These are phyloP conservation scores for Eustalomyia histrio DNA, from an alignment of 2,888 invertebrate species.

Conservation along the genomic window DNA sequence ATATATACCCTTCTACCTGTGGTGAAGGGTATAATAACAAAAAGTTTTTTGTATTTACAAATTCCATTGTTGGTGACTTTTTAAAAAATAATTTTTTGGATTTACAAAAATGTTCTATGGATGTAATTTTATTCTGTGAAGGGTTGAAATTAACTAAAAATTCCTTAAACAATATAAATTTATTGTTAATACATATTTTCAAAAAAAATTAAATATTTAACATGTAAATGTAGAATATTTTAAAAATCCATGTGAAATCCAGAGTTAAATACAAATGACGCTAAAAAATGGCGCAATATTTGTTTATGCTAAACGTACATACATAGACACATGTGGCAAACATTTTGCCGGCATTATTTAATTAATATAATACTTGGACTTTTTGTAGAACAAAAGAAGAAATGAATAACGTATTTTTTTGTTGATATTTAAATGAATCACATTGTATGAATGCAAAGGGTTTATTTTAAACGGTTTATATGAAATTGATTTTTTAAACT, in stretches of 20 bases:
- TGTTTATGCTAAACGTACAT: background rate
- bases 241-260: background rate
- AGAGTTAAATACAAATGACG: background rate
- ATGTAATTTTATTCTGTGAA: no score
- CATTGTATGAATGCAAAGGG: conserved; percentile 11
- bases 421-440: conserved; percentile 11
- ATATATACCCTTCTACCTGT: no score
- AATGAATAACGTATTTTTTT: conserved; percentile 43
- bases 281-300: conserved; percentile 1
- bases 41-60: no score
- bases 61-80: no score
- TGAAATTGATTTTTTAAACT: background rate
- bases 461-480: conserved; percentile 7
- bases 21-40: no score
- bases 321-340: conserved; percentile 21
- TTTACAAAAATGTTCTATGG: no score
- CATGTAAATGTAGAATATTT: conserved; percentile 5
- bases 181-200: conserved; percentile 7
- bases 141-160: conserved; percentile 6
- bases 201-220: background rate
- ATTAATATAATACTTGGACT: conserved; percentile 26
- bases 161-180: conserved; percentile 26
- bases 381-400: conserved; percentile 21
- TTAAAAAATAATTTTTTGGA: no score
- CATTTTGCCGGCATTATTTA: conserved; percentile 42